These are phyloP conservation scores for Tortrix viridana DNA, from an alignment of 2,888 invertebrate genomes.

Conservation along the genomic window DNA sequence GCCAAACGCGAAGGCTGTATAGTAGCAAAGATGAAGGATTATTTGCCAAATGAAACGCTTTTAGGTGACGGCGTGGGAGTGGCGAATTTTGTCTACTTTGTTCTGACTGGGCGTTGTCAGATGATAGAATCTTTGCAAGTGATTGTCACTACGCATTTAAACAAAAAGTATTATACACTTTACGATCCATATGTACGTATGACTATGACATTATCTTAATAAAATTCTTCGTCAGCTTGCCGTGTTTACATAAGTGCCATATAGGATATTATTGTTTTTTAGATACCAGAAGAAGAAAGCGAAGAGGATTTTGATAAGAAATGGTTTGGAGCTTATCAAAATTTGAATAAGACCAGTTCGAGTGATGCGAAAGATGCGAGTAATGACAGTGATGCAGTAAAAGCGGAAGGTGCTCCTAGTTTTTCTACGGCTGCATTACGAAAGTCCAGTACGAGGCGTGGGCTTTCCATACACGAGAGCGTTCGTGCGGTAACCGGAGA, in stretches of 20 bases:
- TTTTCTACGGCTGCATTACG: too few species aligned
- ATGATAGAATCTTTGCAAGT: constrained; percentile 85
- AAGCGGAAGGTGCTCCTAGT: too few species aligned
- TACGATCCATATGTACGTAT: constrained; percentile 74
- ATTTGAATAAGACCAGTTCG: constrained; percentile 50
- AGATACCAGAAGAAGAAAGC: constrained; percentile 68
- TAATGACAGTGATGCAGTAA: too few species aligned
- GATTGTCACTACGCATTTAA: constrained; percentile 58
- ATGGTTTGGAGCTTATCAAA: constrained; percentile 72
- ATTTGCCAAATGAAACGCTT: constrained; percentile 80
- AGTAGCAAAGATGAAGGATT: constrained; percentile 85
- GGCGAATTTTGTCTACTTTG: constrained; percentile 80
- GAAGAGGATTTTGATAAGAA: constrained; percentile 74
- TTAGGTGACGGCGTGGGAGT: constrained; percentile 80
- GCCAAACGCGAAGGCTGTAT: constrained; percentile 87
- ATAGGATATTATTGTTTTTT: neutral
- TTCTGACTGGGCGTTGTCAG: constrained; percentile 84
- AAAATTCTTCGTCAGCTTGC: neutral
- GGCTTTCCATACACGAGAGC: neutral
- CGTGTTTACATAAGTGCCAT: neutral
- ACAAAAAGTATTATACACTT: constrained; percentile 70
- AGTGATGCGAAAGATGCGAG: constrained; percentile 37
- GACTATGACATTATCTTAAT: neutral
- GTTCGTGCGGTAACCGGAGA: neutral
- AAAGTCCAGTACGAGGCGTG: too few species aligned